Base-by-base conservation (phyloP, 1,140 invertebrate species). In the Acyrthosiphon pisum region DNA sequence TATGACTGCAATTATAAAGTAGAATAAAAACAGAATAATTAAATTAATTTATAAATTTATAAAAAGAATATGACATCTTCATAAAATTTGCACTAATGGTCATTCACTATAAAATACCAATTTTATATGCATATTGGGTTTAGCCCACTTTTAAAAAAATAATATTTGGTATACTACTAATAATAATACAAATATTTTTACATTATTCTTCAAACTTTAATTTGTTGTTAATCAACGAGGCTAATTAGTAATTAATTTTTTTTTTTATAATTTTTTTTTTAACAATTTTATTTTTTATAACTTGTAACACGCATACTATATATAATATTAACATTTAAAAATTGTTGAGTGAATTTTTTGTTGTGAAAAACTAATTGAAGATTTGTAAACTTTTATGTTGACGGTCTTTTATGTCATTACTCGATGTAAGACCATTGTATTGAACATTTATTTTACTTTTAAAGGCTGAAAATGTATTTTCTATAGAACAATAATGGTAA, bases 391-490 rank as follows among this genome's bases (percentile, higher is more conserved):
- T 35, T 84, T 41, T 84, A 84, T 84, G 37, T 84, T 41, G 22
- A 26, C 83, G 23, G 23, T 41, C 23, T 41, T 83, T 83, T 41
- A 20, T n/a, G 18, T 88, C 46, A 6, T 26, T 30, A 86, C 46
- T 88, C 2, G 6, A 84, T n/a, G n/a, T n/a, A 26, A 44, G 22
- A 4, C 26, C 23, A 11, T 76, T 76, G 41, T 84, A 84, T 84
- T 44, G 20, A 84, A 44, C 14, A 88, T 88, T 22, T 48, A 46
- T 87, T 89, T 56, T 35, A 50, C 46, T 89, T 37, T 89, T 53
- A 46, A 89, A 89, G 50, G 48, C 87, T 89, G 46, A 53, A 89
- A 68, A 44, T 44, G 20, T 90, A 90, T 68, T 90, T 90, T 56
- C n/a, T n/a, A 90, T 44, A 76, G 9, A 60, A 90, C 23, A 53